These are phyloP conservation scores for Cyanistes caeruleus DNA, from an alignment of 2,113 vertebrate genomes.

Conservation along the genomic window DNA sequence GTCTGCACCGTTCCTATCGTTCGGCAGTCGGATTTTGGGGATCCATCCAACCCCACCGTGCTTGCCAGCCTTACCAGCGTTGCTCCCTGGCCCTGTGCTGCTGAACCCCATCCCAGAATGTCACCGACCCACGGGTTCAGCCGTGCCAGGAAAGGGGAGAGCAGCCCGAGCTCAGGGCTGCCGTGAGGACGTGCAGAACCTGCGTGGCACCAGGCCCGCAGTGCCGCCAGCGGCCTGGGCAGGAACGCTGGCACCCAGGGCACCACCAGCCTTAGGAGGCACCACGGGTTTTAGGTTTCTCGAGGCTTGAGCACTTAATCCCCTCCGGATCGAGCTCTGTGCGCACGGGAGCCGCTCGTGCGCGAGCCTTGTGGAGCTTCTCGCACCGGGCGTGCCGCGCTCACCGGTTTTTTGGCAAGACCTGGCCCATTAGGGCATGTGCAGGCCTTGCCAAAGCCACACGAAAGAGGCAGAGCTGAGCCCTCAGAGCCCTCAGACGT, in stretches of 20 bases:
- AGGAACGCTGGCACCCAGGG: not conserved
- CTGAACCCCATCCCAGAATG: not conserved
- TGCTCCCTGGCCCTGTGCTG: not conserved
- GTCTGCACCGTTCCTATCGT: not conserved
- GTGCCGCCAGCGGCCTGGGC: not conserved
- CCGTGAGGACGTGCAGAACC: slow-evolving; percentile 11
- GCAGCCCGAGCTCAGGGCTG: not conserved
- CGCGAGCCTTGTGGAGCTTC: slow-evolving; percentile 12
- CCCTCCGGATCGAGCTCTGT: slow-evolving; percentile 2
- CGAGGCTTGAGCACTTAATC: slow-evolving; percentile 46
- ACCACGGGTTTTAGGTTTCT: slow-evolving; percentile 57
- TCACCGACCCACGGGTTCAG: not conserved
- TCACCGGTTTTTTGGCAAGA: not conserved
- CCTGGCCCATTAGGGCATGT: slow-evolving; percentile 12
- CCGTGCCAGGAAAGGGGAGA: not conserved
- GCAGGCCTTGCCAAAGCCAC: slow-evolving; percentile 59
- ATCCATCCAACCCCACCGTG: not conserved
- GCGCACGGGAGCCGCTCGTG: slow-evolving; percentile 29
- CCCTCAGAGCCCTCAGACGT: slow-evolving; percentile 37
- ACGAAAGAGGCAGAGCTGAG: slow-evolving; percentile 47
- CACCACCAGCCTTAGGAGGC: slow-evolving; percentile 9
- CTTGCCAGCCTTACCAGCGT: not conserved
- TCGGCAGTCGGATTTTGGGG: not conserved
- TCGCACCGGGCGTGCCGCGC: slow-evolving; percentile 22
- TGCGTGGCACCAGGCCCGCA: not conserved